phyloP scores from a whole-genome alignment of 1,140 invertebrate species.

The Drosophila bifasciata region DNA sequence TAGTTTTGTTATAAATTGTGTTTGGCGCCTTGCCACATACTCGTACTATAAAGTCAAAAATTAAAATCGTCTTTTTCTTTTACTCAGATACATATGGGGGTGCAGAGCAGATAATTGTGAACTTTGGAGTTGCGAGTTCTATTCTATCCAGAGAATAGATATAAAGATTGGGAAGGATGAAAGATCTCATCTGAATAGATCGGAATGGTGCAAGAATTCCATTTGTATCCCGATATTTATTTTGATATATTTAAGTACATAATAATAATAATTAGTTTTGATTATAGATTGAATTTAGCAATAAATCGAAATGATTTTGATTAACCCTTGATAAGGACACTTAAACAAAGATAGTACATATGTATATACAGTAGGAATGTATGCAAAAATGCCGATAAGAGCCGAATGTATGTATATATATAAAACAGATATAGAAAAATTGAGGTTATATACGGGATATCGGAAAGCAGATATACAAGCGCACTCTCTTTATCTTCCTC shows the following conservation, averaged over 20 bases:
- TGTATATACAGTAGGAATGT: conserved; percentile 49
- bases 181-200: no score
- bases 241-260: conserved; percentile 49
- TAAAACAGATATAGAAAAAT: conserved; percentile 47
- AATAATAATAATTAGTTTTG: conserved; percentile 46
- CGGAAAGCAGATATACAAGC: conserved; percentile 32
- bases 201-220: no score
- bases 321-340: conserved; percentile 75
- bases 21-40: no score
- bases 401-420: conserved; percentile 16
- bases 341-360: conserved; percentile 67
- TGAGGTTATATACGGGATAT: conserved; percentile 51
- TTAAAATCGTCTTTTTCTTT: no score
- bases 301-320: conserved; percentile 49
- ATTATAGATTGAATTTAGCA: conserved; percentile 48
- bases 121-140: no score
- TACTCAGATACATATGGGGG: no score
- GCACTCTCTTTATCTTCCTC: conserved; percentile 1
- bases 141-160: no score
- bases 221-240: conserved; percentile 18
- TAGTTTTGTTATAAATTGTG: no score
- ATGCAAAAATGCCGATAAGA: conserved; percentile 49
- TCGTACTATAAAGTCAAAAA: no score
- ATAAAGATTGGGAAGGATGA: no score
- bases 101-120: no score